These are phyloP conservation scores for Pelecanus crispus DNA, from an alignment of 2,113 vertebrate genomes.

Conservation along the genomic window DNA sequence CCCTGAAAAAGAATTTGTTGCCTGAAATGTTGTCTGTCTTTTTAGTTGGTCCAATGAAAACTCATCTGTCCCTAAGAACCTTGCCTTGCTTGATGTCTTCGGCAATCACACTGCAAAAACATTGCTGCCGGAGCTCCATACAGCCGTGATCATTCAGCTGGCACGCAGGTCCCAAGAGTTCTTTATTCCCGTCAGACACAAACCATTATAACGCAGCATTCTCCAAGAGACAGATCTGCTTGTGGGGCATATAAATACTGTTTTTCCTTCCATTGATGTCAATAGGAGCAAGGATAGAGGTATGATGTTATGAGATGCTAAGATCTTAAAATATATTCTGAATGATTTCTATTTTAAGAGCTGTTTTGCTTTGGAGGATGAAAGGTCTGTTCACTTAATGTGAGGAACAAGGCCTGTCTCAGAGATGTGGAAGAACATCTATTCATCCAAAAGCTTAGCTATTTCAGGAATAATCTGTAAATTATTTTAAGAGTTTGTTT, in stretches of 20 bases:
- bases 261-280: conserved; percentile 4
- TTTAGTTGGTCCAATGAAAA: not conserved
- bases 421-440: conserved; percentile 47
- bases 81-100: not conserved
- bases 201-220: not conserved
- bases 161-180: not conserved
- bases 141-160: not conserved
- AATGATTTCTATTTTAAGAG: conserved; percentile 47
- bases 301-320: conserved; percentile 27
- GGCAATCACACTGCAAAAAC: not conserved
- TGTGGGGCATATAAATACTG: conserved; percentile 10
- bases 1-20: not conserved
- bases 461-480: conserved; percentile 58
- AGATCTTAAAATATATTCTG: conserved; percentile 44
- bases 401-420: conserved; percentile 49
- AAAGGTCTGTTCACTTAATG: conserved; percentile 54
- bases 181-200: conserved; percentile 22
- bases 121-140: not conserved
- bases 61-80: not conserved
- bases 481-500: conserved; percentile 49
- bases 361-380: conserved; percentile 55
- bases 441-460: conserved; percentile 34
- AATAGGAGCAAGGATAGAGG: conserved; percentile 1
- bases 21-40: not conserved
- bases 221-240: not conserved